A percentile compares a stretch with the other conserved stretches of the same genome.
Conservation (phyloP, 2,888 invertebrate genomes). For the Drosophila ezoana region DNA sequence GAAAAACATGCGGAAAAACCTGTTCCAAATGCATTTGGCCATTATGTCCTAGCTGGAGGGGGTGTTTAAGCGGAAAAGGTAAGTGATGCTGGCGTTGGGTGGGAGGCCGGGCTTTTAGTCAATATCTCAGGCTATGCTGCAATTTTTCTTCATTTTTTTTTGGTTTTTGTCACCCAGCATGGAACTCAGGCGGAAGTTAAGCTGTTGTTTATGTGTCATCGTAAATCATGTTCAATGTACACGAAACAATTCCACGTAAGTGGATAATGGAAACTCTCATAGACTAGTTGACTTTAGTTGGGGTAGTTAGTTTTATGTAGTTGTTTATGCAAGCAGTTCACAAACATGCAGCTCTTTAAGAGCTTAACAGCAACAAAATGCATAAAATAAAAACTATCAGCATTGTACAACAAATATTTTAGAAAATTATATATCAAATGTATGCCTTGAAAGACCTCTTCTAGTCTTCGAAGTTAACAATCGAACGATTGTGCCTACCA, state of each 20-base stretch:
- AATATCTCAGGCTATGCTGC: constrained; percentile 71
- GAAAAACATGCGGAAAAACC: constrained; percentile 53
- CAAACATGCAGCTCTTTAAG: neutral
- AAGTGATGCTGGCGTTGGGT: constrained; percentile 49
- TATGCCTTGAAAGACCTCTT: too few relatives aligned
- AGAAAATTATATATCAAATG: too few relatives aligned
- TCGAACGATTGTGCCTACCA: too few relatives aligned
- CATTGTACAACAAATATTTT: too few relatives aligned
- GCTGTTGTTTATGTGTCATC: constrained; percentile 80
- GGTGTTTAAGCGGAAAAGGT: constrained; percentile 78
- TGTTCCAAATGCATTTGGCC: constrained; percentile 64
- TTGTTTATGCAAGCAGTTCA: neutral
- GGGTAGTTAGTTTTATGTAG: constrained; percentile 10
- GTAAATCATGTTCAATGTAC: constrained; percentile 81
- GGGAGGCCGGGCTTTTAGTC: constrained; percentile 65
- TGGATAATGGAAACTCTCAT: constrained; percentile 67
- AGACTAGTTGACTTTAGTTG: constrained; percentile 9
- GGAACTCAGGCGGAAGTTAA: constrained; percentile 76
- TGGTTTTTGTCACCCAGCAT: constrained; percentile 41
- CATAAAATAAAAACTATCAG: too few relatives aligned
- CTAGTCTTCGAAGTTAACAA: too few relatives aligned
- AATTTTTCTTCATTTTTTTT: constrained; percentile 74
- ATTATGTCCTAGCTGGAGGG: constrained; percentile 67
- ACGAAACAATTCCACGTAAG: constrained; percentile 75
- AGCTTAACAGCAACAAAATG: neutral